Base-by-base conservation (phyloP, 2,113 vertebrate species). In the Pandion haliaetus region DNA sequence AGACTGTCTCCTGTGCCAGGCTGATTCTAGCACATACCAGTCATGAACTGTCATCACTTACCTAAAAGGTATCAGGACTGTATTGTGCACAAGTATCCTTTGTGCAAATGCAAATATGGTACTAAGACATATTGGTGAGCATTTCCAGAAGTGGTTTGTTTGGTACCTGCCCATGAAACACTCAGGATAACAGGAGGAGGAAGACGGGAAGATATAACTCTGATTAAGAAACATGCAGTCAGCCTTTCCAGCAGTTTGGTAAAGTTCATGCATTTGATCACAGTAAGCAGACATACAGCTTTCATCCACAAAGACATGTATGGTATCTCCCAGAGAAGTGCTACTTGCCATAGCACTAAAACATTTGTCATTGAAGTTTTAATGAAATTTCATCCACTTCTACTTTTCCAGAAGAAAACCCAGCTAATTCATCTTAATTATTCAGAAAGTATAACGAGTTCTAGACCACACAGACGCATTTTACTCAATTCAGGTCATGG, bases 31-130 rank as follows among this genome's bases (percentile, higher is more conserved):
- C 59, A 77, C 0, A 0, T 19, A 42, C 15, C 28, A 36, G 12
- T 11, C 28, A 58, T 1, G 2, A 77, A n/a, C 15, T 20, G 25
- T 13, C n/a, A 44, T 9, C 0, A 1, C 52, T 85, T 16, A 66
- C 28, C 52, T 36, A 12, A 42, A 76, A 82, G 18, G 4, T 16
- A 40, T 12, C 32, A 58, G 49, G 65, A 57, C 40, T 47, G 25
- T 8, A 23, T 18, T 5, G 31, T 34, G 50, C 23, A 38, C 10
- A 69, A 31, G 38, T 12, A 42, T 20, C 49, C 58, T 42, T 34
- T 25, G 19, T 45, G 58, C 47, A 72, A 65, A 74, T 34, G 36
- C 55, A 73, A 49, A 40, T 21, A 42, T 2, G 9, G 11, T 34
- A 40, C 42, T 4, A 14, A 10, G 9, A 61, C 25, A 28, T 1